Evolutionary conservation across 2,113 vertebrate species (phyloP), one percentile per base, ranked within the genome.

Genomic region (Centrocercus urophasianus): DNA sequence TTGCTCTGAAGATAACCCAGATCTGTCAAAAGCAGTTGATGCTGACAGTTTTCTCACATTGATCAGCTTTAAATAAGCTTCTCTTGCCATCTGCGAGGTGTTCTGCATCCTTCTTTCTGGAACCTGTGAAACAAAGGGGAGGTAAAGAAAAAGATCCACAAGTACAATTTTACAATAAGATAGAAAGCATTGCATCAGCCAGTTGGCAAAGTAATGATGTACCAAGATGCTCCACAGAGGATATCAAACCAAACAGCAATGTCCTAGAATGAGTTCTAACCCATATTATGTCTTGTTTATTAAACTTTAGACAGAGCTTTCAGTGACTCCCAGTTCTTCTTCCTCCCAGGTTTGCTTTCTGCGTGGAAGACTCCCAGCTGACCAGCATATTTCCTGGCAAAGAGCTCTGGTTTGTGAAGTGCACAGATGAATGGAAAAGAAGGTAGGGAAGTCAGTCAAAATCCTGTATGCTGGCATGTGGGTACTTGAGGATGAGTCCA

Each of bases 341-440:
- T 76, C 48, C 30, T 93, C n/a, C 36, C 93, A 99, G 99, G 91
- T 97, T 98, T 96, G 98, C 98, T 0, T 99, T 99, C 88, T 99
- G 99, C 86, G 98, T 96, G 17, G 96, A 98, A 95, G 98, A 99
- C 57, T 90, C 56, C 15, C 96, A 88, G 94, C 90, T 79, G 61
- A 98, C 93, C 2, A 97, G 97, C 30, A 98, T 99, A 63, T 93
- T 98, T 24, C 98, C 99, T 6, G 99, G 99, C 4, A 98, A 97
- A 56, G 98, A 98, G 5, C 86, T 99, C 76, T 98, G 97, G 69
- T 99, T 98, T 63, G 73, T 97, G n/a, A 99, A 99, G 93, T 99
- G 99, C 84, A 96, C 92, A 19, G 98, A 99, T 56, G 98, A 98
- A 14, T 99, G 99, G 98, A 98, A 98, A 89, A 98, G 90, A 81